A percentile compares a stretch with the other conserved stretches of the same genome.
Conservation (phyloP, 1,140 invertebrate species). For the Psix sp. region DNA sequence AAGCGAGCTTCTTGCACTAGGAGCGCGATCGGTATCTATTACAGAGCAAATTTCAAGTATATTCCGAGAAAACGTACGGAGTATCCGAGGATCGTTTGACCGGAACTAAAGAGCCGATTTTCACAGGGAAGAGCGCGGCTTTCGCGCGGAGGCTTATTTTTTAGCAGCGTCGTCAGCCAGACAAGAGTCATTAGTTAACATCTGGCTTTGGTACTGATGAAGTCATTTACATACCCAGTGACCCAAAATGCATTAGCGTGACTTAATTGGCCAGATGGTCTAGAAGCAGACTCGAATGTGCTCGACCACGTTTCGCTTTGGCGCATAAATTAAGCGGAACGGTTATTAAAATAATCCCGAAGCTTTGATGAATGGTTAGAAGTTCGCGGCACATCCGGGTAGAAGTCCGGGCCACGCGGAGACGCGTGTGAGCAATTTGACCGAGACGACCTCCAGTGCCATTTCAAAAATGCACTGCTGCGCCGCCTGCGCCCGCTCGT, state of each 20-base stretch:
- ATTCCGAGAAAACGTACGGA: too few species aligned
- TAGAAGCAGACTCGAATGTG: conserved; percentile 23
- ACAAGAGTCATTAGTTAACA: too few species aligned
- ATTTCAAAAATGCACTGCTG: conserved; percentile 55
- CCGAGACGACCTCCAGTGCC: conserved; percentile 39
- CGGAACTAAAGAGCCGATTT: too few species aligned
- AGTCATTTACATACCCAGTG: conserved; percentile 24
- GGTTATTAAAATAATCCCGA: conserved; percentile 48
- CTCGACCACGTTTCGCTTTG: conserved; percentile 14
- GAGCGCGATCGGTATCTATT: too few species aligned
- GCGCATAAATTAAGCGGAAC: conserved; percentile 24
- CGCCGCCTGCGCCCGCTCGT: conserved; percentile 58
- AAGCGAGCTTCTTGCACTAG: conserved; percentile 33
- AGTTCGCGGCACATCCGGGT: conserved; percentile 24
- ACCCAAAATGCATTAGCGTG: conserved; percentile 26
- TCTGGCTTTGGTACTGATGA: conserved; percentile 2
- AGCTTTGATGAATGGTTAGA: conserved; percentile 41
- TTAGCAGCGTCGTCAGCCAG: too few species aligned
- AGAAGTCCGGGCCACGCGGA: conserved; percentile 18
- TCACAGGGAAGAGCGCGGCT: too few species aligned
- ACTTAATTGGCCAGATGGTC: conserved; percentile 5
- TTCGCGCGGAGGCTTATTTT: too few species aligned
- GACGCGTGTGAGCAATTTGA: conserved; percentile 55
- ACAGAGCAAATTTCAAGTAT: too few species aligned
- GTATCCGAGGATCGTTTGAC: too few species aligned